Base-by-base conservation (phyloP, 2,113 vertebrate species). In the Brachyistius frenatus region DNA sequence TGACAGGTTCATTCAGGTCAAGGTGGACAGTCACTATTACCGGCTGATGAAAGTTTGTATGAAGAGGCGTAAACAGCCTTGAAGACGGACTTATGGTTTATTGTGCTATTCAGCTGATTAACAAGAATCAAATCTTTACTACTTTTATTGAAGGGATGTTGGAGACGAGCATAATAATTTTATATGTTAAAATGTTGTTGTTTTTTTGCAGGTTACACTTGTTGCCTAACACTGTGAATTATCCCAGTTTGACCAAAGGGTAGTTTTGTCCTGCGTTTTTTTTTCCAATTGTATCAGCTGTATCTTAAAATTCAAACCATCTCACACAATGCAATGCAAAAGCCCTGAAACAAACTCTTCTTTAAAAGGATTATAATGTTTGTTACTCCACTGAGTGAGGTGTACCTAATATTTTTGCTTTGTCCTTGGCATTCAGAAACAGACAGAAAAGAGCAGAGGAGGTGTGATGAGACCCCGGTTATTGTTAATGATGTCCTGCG, bases 21-120 rank as follows among this genome's bases (percentile, higher is more conserved):
- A 60, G 36, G 46, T 65, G 46, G 53, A 16, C 60, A 33, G 54
- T 60, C 49, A 49, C 33, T 46, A 7, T 46, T 16, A 36, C 11
- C 37, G 50, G 50, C 44, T 35, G 57, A 75, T 50, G 52, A 56
- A 15, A 80, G 54, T 32, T 6, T 7, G 7, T 13, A 44, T 1
- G 49, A 33, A 52, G 31, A 73, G 53, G 33, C 33, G 5, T 52
- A 31, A 76, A 50, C 50, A 23, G 58, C 63, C 63, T 68, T 67
- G 50, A 72, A 66, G 32, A 15, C 30, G 14, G 15, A 23, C 41
- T 36, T 44, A 13, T 2, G 49, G 16, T 14, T 16, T 14, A 5
- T 35, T 65, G 14, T 30, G 15, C 33, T 6, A 4, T 55, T 35
- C 47, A 56, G 15, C 23, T 2, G 16, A 23, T 16, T 52, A 16